A percentile compares a stretch with the other conserved stretches of the same genome.
phyloP scores from a whole-genome alignment of 2,113 vertebrate genomes.

The Morone saxatilis region DNA sequence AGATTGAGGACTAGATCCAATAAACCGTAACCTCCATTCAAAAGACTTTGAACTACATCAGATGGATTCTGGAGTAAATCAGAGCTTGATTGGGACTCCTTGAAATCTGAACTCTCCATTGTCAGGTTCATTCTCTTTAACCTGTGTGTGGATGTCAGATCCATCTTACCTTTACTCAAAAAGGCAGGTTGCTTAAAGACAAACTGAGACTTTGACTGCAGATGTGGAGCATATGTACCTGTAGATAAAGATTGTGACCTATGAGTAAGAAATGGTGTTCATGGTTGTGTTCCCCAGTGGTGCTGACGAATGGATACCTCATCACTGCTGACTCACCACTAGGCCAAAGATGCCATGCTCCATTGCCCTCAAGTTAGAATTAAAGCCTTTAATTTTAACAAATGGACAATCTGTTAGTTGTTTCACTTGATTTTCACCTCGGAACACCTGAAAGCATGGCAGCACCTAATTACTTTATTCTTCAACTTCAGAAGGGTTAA shows the following conservation, averaged over 20 bases:
- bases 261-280: slow-evolving; percentile 55
- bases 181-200: neutral
- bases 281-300: slow-evolving; percentile 17
- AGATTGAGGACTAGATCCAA: slow-evolving; percentile 27
- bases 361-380: slow-evolving; percentile 19
- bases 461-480: neutral
- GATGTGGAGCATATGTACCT: slow-evolving; percentile 4
- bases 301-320: slow-evolving; percentile 63
- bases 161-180: slow-evolving; percentile 7
- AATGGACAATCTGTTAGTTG: neutral
- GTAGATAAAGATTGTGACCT: slow-evolving; percentile 26
- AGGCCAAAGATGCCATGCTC: slow-evolving; percentile 42
- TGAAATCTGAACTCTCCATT: neutral
- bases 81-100: neutral
- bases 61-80: slow-evolving; percentile 2
- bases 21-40: slow-evolving; percentile 17
- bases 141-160: slow-evolving; percentile 8
- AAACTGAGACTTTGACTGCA: neutral
- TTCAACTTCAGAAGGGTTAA: neutral
- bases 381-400: slow-evolving; percentile 8
- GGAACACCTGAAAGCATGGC: neutral
- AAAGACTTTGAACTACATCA: slow-evolving; percentile 9
- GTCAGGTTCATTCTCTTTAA: slow-evolving; percentile 5
- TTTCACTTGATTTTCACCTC: neutral
- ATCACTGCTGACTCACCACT: slow-evolving; percentile 73